Base-by-base conservation (phyloP, 1,140 invertebrate species). In the Ericerus pela region DNA sequence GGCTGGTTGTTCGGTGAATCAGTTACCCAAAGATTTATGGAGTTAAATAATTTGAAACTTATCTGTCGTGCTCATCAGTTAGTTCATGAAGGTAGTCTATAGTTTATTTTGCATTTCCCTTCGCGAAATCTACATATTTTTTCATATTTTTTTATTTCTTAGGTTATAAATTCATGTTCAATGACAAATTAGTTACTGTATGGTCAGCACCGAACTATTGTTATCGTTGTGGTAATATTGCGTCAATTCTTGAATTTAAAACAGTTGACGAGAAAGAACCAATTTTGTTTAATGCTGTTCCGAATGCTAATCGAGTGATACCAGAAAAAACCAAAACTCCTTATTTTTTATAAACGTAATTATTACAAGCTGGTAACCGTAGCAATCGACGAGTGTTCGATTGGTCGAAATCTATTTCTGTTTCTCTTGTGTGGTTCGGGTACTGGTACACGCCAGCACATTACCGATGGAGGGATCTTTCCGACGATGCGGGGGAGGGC, bases 131-230 rank as follows among this genome's bases (percentile, higher is more conserved):
- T 55, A 47, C 24, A 22, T 58, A 24, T 55, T 33, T 58, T 57
- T 59, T 62, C 18, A 28, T 29, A 26, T 57, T 28, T 58, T 55
- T 64, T 62, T 67, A 62, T 53, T 62, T 73, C 73, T 26, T 69
- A 86, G 85, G 89, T 61, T 91, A 80, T 69, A 96, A 93, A 73
- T 96, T 93, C 67, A 92, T 95, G 84, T 97, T 96, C 71, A 82
- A 95, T 67, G 80, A 92, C 60, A 85, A 88, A 71, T 72, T 97
- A 61, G 89, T 96, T 4, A 96, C 93, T 2, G 88, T 97, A 2
- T 96, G 93, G 93, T 96, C 91, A 27, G 94, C 91, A 12, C 92
- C 91, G 0, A 96, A 96, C 72, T 95, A 96, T 69, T 96, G 91
- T 72, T 96, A 96, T 70, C 79, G 91, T 38, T 95, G 91, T 68